Evolutionary conservation across 2,888 invertebrate genomes (phyloP), one percentile per base, ranked within the genome.

Genomic region (Morinoia aosen): DNA sequence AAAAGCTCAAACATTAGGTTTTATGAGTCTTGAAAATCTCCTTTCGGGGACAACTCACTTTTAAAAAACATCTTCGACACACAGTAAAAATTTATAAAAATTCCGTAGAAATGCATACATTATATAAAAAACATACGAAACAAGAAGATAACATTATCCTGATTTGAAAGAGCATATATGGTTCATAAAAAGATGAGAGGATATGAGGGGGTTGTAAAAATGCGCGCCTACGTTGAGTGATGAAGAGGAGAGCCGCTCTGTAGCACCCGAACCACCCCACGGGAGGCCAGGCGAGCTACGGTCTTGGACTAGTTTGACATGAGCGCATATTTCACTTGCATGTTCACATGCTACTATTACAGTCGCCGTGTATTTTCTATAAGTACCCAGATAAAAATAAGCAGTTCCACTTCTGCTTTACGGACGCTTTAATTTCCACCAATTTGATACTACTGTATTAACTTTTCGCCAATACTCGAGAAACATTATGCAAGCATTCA

Each of bases 21-120:
- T 90, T 90, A 39, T 7, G 16, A 25, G 40, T 90, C 16, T 90
- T 14, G 90, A 14, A 90, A 90, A 48, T 90, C 90, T 90, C 90
- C 14, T 48, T 48, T 40, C 25, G n/a, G 90, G 90, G 90, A 90
- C 40, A 90, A 48, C 40, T 48, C 90, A 90, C 76, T 76, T 76
- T 76, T 90, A 40, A 90, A 40, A 48, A 48, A 90, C 90, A 90
- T 90, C 48, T 48, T 90, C 90, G 90, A 90, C 90, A 90, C 90
- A 90, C 90, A 90, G 90, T 90, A 90, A 90, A 90, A 90, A 90
- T 90, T 90, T 90, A 90, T 90, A 90, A 90, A 48, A 90, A 90
- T 90, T 90, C 90, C 90, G 40, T 90, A 90, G 48, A 90, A 90
- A 90, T 90, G 90, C 90, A 90, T 90, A 76, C 76, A 76, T 76